Evolutionary conservation across 2,888 invertebrate species (phyloP).

Genomic region (Psococerastis gibbosa): DNA sequence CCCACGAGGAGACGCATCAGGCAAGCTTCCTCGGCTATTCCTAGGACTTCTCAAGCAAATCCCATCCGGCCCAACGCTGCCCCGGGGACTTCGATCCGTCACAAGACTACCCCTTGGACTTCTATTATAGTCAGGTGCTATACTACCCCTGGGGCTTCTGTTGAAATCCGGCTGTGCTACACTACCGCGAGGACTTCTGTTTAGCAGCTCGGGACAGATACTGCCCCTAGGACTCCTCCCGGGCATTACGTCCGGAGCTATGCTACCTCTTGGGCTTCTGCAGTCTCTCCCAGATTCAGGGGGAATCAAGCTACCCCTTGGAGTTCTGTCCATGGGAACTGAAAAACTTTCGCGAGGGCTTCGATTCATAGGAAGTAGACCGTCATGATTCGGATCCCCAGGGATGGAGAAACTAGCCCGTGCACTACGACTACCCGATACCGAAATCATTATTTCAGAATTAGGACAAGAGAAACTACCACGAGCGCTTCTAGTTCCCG

Average conservation of each 20-base stretch:
- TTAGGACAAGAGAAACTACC: slow-evolving; percentile 8
- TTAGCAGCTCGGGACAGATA: slow-evolving; percentile 22
- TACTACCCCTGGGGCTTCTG: slow-evolving; percentile 27
- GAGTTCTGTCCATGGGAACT: slow-evolving; percentile 7
- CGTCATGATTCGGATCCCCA: neutral
- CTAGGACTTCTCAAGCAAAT: slow-evolving; percentile 18
- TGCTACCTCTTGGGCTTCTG: slow-evolving; percentile 35
- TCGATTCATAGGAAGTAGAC: slow-evolving; percentile 4
- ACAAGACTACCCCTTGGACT: slow-evolving; percentile 42
- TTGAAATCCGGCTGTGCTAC: slow-evolving; percentile 28
- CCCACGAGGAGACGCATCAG: slow-evolving; percentile 19
- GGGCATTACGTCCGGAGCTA: slow-evolving; percentile 26
- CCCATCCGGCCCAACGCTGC: slow-evolving; percentile 36
- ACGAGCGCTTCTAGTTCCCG: slow-evolving; percentile 4
- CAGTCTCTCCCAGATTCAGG: slow-evolving; percentile 27
- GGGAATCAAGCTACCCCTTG: slow-evolving; percentile 13
- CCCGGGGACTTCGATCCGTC: slow-evolving; percentile 27
- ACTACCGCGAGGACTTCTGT: slow-evolving; percentile 29
- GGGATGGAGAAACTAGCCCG: slow-evolving; percentile 8
- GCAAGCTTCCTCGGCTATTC: slow-evolving; percentile 36
- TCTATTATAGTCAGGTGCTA: slow-evolving; percentile 28
- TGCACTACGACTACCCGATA: slow-evolving; percentile 5
- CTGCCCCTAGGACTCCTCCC: slow-evolving; percentile 29
- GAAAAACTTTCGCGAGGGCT: slow-evolving; percentile 6
- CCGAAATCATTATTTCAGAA: slow-evolving; percentile 6